A percentile compares a stretch with the other conserved stretches of the same genome.
These are phyloP conservation scores for Todus mexicanus DNA, from an alignment of 2,797 vertebrate genomes.

Conservation along the genomic window DNA sequence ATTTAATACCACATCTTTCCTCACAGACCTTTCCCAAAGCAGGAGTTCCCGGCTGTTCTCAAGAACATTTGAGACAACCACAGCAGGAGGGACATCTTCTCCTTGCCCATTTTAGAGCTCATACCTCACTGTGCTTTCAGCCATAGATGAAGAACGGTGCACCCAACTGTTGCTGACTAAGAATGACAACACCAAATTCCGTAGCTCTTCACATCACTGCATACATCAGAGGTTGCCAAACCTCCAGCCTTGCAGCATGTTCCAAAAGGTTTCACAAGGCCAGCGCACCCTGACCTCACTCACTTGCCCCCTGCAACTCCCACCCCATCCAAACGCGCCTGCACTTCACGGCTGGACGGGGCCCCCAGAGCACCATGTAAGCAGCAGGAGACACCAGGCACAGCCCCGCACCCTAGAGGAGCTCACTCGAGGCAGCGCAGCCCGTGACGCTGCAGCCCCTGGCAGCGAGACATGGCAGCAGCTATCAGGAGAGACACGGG, in stretches of 20 bases:
- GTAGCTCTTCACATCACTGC: neutral
- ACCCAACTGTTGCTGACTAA: neutral
- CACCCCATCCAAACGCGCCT: fast-evolving
- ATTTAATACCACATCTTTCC: neutral
- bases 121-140: neutral
- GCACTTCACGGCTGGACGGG: neutral
- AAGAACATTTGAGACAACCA: neutral
- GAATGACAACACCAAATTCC: neutral
- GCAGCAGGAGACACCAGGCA: neutral
- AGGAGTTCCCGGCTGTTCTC: neutral
- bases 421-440: neutral
- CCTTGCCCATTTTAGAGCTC: neutral
- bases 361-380: neutral
- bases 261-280: neutral
- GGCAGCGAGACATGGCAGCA: neutral
- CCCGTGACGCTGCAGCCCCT: neutral
- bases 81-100: neutral
- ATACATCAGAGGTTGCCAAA: neutral
- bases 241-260: neutral
- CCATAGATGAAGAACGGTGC: neutral
- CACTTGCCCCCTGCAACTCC: neutral
- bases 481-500: neutral
- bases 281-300: neutral
- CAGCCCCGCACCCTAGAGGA: neutral
- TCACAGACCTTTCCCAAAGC: neutral